Percentiles rank a stretch among this genome's conserved stretches.
phyloP scores from a whole-genome alignment of 2,797 vertebrate genomes.

The Tokudaia tokunoshimensis region DNA sequence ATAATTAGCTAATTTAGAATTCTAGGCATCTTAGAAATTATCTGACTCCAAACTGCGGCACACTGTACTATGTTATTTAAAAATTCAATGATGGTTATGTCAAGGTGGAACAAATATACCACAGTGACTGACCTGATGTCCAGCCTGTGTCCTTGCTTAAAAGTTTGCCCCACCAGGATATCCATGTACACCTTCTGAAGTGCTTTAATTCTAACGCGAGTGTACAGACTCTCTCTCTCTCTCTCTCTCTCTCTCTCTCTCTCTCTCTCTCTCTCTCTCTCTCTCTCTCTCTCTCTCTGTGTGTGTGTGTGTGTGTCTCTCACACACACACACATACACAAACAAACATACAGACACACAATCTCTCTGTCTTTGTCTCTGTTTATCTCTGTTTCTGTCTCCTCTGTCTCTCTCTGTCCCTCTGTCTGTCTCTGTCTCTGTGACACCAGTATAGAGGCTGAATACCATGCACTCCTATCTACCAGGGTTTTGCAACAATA shows the following conservation, averaged over 20 bases:
- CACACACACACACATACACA: background rate
- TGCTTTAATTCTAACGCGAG: background rate
- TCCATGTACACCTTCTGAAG: background rate
- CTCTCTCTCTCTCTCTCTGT: no score
- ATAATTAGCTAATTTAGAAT: background rate
- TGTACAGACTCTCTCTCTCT: background rate
- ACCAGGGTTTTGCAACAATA: background rate
- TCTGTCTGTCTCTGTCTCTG: background rate
- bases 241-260: no score
- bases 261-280: no score
- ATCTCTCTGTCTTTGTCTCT: no score
- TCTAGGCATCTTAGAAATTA: conserved; percentile 11
- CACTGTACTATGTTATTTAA: background rate
- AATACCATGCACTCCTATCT: background rate
- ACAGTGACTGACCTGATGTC: background rate
- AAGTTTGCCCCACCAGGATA: background rate
- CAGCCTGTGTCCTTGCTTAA: background rate
- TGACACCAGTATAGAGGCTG: background rate
- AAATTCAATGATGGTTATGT: background rate
- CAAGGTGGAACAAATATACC: background rate
- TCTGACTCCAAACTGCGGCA: background rate
- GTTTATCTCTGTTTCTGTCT: background rate
- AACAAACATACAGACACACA: background rate
- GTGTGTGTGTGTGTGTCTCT: no score
- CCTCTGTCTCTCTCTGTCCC: background rate